Base-by-base conservation (phyloP, 2,113 vertebrate genomes). In the Aplodontia rufa region DNA sequence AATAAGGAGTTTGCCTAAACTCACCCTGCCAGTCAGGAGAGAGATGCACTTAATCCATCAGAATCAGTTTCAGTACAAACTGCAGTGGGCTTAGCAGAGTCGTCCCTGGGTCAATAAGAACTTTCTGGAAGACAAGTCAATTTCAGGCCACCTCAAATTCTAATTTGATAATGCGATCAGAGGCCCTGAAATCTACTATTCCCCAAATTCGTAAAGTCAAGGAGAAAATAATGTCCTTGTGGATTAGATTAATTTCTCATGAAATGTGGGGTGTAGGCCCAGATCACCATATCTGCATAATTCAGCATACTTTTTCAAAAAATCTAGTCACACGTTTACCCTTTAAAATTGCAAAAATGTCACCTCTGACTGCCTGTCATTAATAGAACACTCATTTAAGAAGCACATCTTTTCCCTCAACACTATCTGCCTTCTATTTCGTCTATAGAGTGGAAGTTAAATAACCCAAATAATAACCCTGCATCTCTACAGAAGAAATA, bases 401-500 rank as follows among this genome's bases (percentile, higher is more conserved):
- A 90, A 94, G n/a, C 69, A 78, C 30, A 76, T 85, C 69, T 83
- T 97, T 95, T 76, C 81, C 91, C 62, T 51, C 66, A 93, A 55
- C 10, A 30, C 51, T 49, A n/a, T 66, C 49, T 89, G 37, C 45
- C 71, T 93, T 86, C 83, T 88, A 2, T 53, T 90, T 8, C 32
- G 92, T 90, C 51, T 79, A 64, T 40, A 62, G 68, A 90, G 87
- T 87, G 55, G 94, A 96, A 96, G 71, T 97, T 80, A 95, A 95
- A 96, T 94, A 93, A 74, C 51, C 47, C 60, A 96, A 95, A 97
- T 93, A 85, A 96, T 86, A 97, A 80, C 62, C 32, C 40, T 74
- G 62, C 16, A 87, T 96, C 91, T 74, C 51, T 76, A 96, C 14
- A 91, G 78, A 90, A 95, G 95, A 96, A 94, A 89, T 60, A 87